Percentiles rank a stretch among this genome's conserved stretches.
Conservation (phyloP, 1,140 invertebrate genomes). For the Acromyrmex heyeri region DNA sequence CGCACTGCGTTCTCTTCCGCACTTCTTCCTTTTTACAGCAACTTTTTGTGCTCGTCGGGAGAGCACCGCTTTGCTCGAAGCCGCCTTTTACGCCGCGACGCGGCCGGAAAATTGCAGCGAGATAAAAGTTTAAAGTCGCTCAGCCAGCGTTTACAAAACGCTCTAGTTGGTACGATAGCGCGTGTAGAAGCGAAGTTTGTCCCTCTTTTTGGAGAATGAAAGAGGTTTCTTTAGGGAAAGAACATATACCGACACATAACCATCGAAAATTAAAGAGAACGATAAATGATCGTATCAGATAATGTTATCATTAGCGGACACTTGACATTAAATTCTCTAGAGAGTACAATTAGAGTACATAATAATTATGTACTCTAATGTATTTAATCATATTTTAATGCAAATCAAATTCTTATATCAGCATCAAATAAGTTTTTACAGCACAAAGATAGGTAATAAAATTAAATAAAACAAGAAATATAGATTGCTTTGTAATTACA, state of each 20-base stretch:
- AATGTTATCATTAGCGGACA: not conserved
- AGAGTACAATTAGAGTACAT: not conserved
- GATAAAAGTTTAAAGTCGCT: constrained; percentile 65
- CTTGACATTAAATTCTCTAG: not conserved
- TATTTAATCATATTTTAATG: constrained; percentile 6
- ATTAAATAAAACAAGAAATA: not conserved
- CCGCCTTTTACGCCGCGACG: constrained; percentile 58
- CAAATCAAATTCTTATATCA: not conserved
- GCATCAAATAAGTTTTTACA: not conserved
- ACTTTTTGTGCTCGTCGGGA: constrained; percentile 45
- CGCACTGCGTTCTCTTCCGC: constrained; percentile 55
- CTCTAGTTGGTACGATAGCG: constrained; percentile 48
- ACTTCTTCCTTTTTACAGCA: constrained; percentile 41
- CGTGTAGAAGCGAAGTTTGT: constrained; percentile 32
- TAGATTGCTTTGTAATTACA: not conserved
- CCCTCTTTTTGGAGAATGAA: constrained; percentile 24
- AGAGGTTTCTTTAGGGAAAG: not conserved
- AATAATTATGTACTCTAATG: not conserved
- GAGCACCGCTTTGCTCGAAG: constrained; percentile 46
- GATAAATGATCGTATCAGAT: not conserved
- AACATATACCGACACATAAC: not conserved
- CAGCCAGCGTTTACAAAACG: constrained; percentile 60
- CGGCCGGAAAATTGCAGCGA: constrained; percentile 60
- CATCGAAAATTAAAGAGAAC: constrained; percentile 35
- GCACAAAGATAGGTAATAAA: not conserved